phyloP scores from a whole-genome alignment of 1,140 invertebrate genomes.

The Manduca sexta region DNA sequence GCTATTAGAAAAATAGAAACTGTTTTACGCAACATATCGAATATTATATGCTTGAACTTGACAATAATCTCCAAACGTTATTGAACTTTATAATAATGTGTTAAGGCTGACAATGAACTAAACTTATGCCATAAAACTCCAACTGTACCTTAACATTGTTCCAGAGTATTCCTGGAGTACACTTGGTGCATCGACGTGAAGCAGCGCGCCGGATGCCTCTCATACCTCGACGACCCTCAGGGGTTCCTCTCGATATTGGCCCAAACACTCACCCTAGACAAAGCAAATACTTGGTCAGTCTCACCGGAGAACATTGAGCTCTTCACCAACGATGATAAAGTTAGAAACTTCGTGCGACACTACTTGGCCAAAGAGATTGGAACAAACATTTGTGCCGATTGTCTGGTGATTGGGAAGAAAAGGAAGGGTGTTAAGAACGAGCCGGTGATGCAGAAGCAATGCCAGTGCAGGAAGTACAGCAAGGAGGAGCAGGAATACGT shows the following conservation, averaged over 20 bases:
- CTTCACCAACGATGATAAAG: slow-evolving; percentile 79
- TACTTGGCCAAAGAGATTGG: slow-evolving; percentile 70
- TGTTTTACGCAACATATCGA: too few species aligned
- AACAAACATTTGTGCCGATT: slow-evolving; percentile 38
- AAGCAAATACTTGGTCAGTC: slow-evolving; percentile 80
- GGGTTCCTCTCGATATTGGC: slow-evolving; percentile 89
- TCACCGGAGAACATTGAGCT: slow-evolving; percentile 76
- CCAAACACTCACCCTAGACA: slow-evolving; percentile 87
- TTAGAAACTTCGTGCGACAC: slow-evolving; percentile 79
- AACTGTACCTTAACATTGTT: slow-evolving; percentile 5
- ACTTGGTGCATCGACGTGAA: slow-evolving; percentile 88
- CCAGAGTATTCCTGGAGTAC: slow-evolving; percentile 78
- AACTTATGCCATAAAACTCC: too few species aligned
- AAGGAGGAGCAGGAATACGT: slow-evolving; percentile 68
- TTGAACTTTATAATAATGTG: too few species aligned
- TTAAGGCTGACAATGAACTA: too few species aligned
- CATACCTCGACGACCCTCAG: slow-evolving; percentile 91
- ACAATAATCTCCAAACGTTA: too few species aligned
- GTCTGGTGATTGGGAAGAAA: slow-evolving; percentile 28
- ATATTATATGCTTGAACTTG: too few species aligned
- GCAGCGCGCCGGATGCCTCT: slow-evolving; percentile 90
- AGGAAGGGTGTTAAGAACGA: slow-evolving; percentile 30
- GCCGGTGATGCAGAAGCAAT: slow-evolving; percentile 20
- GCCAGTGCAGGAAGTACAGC: slow-evolving; percentile 34
- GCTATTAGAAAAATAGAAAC: too few species aligned